Conservation (phyloP, 2,797 vertebrate genomes). For the Lithobates pipiens region DNA sequence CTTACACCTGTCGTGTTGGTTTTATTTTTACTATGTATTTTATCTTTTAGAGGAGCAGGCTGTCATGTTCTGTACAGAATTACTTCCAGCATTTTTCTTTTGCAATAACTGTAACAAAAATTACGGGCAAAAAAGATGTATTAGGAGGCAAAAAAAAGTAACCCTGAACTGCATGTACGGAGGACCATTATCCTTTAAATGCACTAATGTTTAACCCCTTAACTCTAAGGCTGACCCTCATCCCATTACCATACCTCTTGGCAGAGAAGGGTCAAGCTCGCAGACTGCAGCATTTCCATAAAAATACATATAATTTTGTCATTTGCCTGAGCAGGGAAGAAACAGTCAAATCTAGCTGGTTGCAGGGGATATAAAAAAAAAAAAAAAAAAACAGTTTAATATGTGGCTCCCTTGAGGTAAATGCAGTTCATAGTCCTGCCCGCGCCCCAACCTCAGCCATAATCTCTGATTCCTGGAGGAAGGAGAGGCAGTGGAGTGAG, state of each 20-base stretch:
- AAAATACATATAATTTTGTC: slow-evolving; percentile 78
- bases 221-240: background rate
- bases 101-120: background rate
- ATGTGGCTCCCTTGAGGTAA: slow-evolving; percentile 88
- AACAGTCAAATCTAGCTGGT: slow-evolving; percentile 81
- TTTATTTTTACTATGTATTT: no score
- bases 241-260: slow-evolving; percentile 16
- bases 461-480: slow-evolving; percentile 93
- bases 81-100: no score
- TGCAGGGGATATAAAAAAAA: slow-evolving; percentile 77
- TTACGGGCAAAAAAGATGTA: background rate
- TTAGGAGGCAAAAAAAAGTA: background rate
- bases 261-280: slow-evolving; percentile 64
- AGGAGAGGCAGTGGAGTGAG: slow-evolving; percentile 94
- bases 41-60: no score
- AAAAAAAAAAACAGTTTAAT: slow-evolving; percentile 87
- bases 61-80: no score
- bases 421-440: slow-evolving; percentile 81
- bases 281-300: slow-evolving; percentile 66
- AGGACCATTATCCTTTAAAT: background rate
- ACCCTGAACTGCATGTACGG: background rate
- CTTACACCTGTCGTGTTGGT: no score
- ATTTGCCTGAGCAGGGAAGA: slow-evolving; percentile 78
- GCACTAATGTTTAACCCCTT: slow-evolving; percentile 39
- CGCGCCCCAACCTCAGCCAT: slow-evolving; percentile 81